These are phyloP conservation scores for Maccullochella peelii DNA, from an alignment of 2,113 vertebrate genomes.

Conservation along the genomic window DNA sequence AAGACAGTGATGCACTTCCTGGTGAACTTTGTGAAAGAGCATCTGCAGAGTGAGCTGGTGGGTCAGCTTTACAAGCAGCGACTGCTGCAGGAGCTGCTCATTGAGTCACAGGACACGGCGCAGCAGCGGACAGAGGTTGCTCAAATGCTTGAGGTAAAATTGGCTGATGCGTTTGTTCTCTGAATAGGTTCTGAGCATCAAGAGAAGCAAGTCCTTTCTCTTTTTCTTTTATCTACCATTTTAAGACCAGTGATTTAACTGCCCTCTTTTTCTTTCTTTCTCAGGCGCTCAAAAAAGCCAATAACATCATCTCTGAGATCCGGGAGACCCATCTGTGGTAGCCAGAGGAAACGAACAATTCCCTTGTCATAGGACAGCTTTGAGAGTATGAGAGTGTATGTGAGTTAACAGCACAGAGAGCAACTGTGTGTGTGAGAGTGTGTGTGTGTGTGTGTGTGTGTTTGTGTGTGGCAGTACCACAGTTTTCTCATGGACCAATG, in stretches of 20 bases:
- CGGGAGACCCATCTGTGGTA: slow-evolving; percentile 89
- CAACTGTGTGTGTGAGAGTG: slow-evolving; percentile 16
- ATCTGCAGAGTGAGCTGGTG: slow-evolving; percentile 89
- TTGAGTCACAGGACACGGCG: slow-evolving; percentile 88
- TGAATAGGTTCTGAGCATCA: slow-evolving; percentile 21
- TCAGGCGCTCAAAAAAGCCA: slow-evolving; percentile 87
- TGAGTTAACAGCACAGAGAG: slow-evolving; percentile 55
- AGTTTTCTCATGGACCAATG: slow-evolving; percentile 65
- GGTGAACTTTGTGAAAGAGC: slow-evolving; percentile 89
- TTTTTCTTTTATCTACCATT: slow-evolving; percentile 21
- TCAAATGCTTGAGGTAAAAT: slow-evolving; percentile 86
- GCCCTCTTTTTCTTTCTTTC: slow-evolving; percentile 19
- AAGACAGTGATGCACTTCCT: slow-evolving; percentile 91
- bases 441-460: slow-evolving; percentile 14
- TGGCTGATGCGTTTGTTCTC: slow-evolving; percentile 44
- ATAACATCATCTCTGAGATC: slow-evolving; percentile 88
- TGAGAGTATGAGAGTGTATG: slow-evolving; percentile 70
- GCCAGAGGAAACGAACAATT: slow-evolving; percentile 59
- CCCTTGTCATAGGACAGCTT: slow-evolving; percentile 46
- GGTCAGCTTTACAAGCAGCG: slow-evolving; percentile 86
- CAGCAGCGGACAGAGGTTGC: slow-evolving; percentile 87
- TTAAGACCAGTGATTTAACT: slow-evolving; percentile 24
- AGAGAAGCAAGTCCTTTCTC: slow-evolving; percentile 4
- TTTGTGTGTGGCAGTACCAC: slow-evolving; percentile 27
- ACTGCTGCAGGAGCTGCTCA: slow-evolving; percentile 85